Evolutionary conservation across 1,140 invertebrate genomes (phyloP), one percentile per base, ranked within the genome.

Genomic region (Pectinophora gossypiella): DNA sequence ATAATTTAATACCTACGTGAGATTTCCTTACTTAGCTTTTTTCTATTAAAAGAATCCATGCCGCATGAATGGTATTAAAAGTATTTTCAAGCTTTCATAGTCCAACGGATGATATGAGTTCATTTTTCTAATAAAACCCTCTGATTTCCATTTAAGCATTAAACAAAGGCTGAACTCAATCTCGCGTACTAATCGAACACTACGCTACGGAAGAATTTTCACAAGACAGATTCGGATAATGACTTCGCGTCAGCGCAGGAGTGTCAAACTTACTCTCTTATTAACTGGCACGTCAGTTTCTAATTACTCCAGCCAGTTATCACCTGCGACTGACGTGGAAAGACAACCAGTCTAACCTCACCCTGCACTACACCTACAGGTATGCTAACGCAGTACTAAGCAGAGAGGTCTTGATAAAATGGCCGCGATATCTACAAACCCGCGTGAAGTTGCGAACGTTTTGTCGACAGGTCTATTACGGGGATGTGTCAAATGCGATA

Each of bases 301-400:
- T 85, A 84, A 85, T 85, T 85, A 84, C 79, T 71, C 65, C 61
- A 72, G 74, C 68, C 70, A 62, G 73, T 69, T 73, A 81, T 83
- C 83, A 86, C 83, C 83, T 86, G 83, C 76, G 58, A 52, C 76
- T 86, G 83, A 86, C 82, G 75, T 9, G 27, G 2, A n/a, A 2
- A n/a, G 2, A 32, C 27, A 9, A 32, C 27, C n/a, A 32, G 27
- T 23, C 42, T 61, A 19, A 19, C 15, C 68, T 54, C 18, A 12
- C 42, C 7, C 2, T 21, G 4, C 1, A n/a, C n/a, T n/a, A n/a
- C n/a, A n/a, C n/a, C n/a, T n/a, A n/a, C n/a, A n/a, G n/a, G n/a
- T 23, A 23, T 32, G 9, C 27, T 1, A 3, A 3, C 9, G 27
- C 1, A 32, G 27, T 2, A 32, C 9, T 9, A 40, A 40, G 16